Evolutionary conservation across 92 coral and sea anemone genomes (phyloP), one percentile per base, ranked within the genome.

Genomic region (Isaurus tuberculatus): DNA sequence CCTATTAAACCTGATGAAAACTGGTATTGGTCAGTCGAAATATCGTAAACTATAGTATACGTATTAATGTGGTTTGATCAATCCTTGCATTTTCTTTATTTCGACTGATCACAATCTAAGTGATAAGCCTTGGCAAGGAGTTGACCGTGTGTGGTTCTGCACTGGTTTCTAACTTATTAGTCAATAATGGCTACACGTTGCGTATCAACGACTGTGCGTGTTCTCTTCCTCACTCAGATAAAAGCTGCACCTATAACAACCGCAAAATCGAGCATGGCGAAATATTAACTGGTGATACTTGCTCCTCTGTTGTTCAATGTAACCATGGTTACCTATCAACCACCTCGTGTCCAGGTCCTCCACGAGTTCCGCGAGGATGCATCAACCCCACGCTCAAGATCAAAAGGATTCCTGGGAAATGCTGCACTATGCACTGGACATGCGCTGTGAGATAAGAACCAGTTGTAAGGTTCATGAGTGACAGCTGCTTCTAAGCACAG

Each of bases 371-470:
- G 13, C 86, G 67, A 57, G 89, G 77, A 3, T 93, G 97, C 42
- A 88, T 93, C 51, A 93, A 93, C 74, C 97, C 97, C 34, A 60
- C 78, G 37, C 88, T 93, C 10, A 69, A 80, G 67, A 91, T 91
- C 65, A 80, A 91, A 65, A 77, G 97, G 75, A 64, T 86, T 30
- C 91, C 88, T 17, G 97, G 94, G 4, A 91, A 91, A 65, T 93
- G 97, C 64, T 93, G 97, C 73, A 79, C 79, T 14, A 93, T 87
- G 97, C 90, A 69, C 11, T 93, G 97, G 97, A 23, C 85, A 71
- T 93, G 97, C 89, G 97, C 94, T 65, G 86, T 92, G 30, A 84
- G 88, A 79, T 89, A 86, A 44, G 23, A 37, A 25, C 13, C 31
- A 43, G 34, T 19, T 46, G 65, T 34, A 40, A 40, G 22, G 79